Conservation (phyloP, 2,888 invertebrate genomes). For the Dyspetes luteomarginatus region DNA sequence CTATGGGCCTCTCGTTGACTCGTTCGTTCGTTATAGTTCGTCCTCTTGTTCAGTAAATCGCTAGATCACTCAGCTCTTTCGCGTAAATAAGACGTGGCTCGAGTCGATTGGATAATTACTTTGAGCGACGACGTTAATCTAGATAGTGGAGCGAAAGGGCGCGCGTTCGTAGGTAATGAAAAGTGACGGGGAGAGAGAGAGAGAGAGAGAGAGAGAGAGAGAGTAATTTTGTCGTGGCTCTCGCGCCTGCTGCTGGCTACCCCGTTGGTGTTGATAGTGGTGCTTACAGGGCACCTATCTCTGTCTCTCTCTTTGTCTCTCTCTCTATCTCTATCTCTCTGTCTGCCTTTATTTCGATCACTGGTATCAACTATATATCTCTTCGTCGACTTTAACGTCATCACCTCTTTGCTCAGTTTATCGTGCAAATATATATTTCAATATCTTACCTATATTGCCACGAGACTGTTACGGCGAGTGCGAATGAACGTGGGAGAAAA, state of each 20-base stretch:
- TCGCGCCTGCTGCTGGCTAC: slow-evolving; percentile 1
- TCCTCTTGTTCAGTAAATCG: slow-evolving; percentile 32
- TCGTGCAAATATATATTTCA: no score
- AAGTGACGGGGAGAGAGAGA: slow-evolving; percentile 51
- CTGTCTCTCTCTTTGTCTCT: neutral
- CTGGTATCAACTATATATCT: slow-evolving; percentile 5
- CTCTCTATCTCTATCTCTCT: slow-evolving; percentile 12
- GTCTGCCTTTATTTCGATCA: slow-evolving; percentile 1
- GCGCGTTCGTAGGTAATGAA: slow-evolving; percentile 56
- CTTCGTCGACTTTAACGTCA: slow-evolving; percentile 26
- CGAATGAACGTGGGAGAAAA: neutral
- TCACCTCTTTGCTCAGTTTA: no score
- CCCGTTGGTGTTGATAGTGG: neutral
- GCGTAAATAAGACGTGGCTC: slow-evolving; percentile 50
- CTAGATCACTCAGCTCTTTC: slow-evolving; percentile 31
- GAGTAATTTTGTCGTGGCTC: slow-evolving; percentile 4
- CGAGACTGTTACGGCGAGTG: no score
- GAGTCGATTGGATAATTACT: slow-evolving; percentile 73
- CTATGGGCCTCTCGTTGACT: slow-evolving; percentile 35
- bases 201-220: neutral
- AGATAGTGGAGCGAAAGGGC: slow-evolving; percentile 55
- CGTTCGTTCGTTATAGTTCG: slow-evolving; percentile 41
- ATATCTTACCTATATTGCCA: no score
- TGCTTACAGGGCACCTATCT: neutral
- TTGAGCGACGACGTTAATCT: slow-evolving; percentile 70